phyloP scores from a whole-genome alignment of 1,140 invertebrate species.

The Akabosia matsudoensis region DNA sequence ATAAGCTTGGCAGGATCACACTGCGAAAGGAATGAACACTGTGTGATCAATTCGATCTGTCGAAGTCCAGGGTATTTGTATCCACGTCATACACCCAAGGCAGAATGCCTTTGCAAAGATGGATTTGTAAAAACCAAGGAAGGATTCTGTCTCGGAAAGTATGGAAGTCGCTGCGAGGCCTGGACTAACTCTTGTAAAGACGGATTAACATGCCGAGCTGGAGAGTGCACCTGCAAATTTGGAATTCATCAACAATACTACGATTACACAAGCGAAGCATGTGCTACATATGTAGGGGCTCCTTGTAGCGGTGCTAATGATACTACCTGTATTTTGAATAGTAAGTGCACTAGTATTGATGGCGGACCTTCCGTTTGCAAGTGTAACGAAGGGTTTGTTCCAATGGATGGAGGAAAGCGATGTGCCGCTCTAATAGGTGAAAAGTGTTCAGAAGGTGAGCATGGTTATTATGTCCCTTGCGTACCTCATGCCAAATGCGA shows the following conservation, averaged over 20 bases:
- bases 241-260: neutral
- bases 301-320: neutral
- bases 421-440: neutral
- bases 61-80: neutral
- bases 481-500: slow-evolving; percentile 14
- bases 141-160: neutral
- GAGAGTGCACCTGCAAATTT: neutral
- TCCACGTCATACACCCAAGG: slow-evolving; percentile 3
- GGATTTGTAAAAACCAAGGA: neutral
- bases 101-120: neutral
- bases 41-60: neutral
- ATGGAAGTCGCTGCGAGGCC: neutral
- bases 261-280: neutral
- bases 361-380: neutral
- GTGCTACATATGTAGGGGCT: neutral
- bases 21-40: slow-evolving; percentile 5
- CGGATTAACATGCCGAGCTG: neutral
- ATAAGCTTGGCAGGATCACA: neutral
- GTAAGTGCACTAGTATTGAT: neutral
- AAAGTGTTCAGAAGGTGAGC: neutral
- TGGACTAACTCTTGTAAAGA: neutral
- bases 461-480: neutral
- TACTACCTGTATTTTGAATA: neutral
- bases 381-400: neutral
- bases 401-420: neutral